phyloP scores from a whole-genome alignment of 2,113 vertebrate genomes.

The Limanda limanda region DNA sequence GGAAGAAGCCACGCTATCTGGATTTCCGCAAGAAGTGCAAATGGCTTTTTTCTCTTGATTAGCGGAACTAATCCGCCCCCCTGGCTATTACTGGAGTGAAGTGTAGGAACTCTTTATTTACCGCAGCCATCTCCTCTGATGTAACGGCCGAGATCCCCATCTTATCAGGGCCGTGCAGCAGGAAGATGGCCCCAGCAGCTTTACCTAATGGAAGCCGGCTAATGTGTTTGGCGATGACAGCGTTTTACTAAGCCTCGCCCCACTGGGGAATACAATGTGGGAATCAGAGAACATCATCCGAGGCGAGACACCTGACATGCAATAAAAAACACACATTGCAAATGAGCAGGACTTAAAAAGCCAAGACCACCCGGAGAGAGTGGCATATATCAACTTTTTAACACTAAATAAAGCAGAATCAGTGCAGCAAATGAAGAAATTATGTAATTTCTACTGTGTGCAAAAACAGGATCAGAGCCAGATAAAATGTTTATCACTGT shows the following conservation, averaged over 20 bases:
- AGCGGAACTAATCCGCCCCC: slow-evolving; percentile 57
- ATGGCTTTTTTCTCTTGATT: slow-evolving; percentile 43
- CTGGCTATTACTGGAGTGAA: slow-evolving; percentile 47
- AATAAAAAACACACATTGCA: slow-evolving; percentile 28
- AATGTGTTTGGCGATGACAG: slow-evolving; percentile 65
- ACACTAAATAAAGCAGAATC: neutral
- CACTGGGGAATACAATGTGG: slow-evolving; percentile 31
- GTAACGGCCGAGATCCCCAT: slow-evolving; percentile 55
- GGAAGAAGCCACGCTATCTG: slow-evolving; percentile 43
- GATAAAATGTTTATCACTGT: neutral
- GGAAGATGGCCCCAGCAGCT: slow-evolving; percentile 57
- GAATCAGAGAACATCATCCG: slow-evolving; percentile 22
- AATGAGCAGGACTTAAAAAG: neutral
- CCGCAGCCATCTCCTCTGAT: slow-evolving; percentile 59
- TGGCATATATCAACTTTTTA: neutral
- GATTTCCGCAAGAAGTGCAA: slow-evolving; percentile 46
- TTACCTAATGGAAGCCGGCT: slow-evolving; percentile 66
- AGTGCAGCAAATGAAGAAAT: neutral
- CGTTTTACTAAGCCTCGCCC: slow-evolving; percentile 22
- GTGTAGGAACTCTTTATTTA: slow-evolving; percentile 74
- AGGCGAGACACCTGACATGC: slow-evolving; percentile 30
- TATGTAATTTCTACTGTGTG: neutral
- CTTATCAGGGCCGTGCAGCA: slow-evolving; percentile 75
- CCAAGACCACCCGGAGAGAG: slow-evolving; percentile 20
- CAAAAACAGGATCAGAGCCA: too few species aligned